Percentiles rank a stretch among this genome's conserved stretches.
These are phyloP conservation scores for Epinotia brunnichana DNA, from an alignment of 2,888 invertebrate genomes.

Conservation along the genomic window DNA sequence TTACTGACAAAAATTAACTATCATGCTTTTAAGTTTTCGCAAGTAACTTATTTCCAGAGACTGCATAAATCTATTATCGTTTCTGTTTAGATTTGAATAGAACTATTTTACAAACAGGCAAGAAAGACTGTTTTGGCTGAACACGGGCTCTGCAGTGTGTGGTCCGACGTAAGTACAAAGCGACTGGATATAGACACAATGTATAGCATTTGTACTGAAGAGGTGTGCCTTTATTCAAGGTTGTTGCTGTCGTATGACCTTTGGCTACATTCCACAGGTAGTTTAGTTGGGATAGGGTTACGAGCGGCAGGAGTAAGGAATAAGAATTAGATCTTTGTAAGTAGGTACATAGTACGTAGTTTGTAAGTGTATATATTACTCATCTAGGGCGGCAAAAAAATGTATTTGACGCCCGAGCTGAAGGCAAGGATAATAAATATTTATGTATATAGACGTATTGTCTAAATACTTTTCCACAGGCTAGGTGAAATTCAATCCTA, in stretches of 20 bases:
- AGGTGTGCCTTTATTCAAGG: constrained; percentile 63
- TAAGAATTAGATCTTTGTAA: background rate
- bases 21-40: background rate
- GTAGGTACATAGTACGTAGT: background rate
- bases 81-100: background rate
- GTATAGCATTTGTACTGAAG: constrained; percentile 48
- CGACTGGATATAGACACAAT: constrained; percentile 13
- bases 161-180: constrained; percentile 28
- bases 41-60: background rate
- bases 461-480: too few relatives aligned
- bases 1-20: too few relatives aligned
- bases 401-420: background rate
- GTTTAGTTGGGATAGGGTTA: constrained; percentile 18
- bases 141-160: constrained; percentile 28
- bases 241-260: constrained; percentile 61
- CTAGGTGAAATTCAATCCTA: too few relatives aligned
- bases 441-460: too few relatives aligned
- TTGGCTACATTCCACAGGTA: constrained; percentile 47
- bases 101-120: background rate
- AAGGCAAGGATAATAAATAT: too few relatives aligned
- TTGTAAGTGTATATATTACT: too few relatives aligned
- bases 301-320: constrained; percentile 10
- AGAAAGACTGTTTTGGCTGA: background rate
- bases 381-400: too few relatives aligned
- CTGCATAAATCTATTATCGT: background rate